phyloP scores from a whole-genome alignment of 2,888 invertebrate species.

The Augochlorella aurata region DNA sequence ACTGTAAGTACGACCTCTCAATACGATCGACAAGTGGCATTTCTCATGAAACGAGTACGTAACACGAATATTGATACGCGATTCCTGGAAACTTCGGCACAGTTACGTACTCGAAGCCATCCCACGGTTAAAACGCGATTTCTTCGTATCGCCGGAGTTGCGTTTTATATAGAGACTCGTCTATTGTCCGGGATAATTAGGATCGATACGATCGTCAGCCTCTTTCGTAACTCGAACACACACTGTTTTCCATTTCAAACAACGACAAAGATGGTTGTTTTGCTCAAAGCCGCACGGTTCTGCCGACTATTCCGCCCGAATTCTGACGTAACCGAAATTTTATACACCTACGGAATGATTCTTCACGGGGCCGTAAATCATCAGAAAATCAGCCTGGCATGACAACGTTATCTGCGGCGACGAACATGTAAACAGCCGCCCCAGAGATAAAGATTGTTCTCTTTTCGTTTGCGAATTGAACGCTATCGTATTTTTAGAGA shows the following conservation, averaged over 20 bases:
- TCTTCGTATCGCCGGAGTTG: constrained; percentile 16
- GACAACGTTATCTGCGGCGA: neutral
- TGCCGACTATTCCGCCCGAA: neutral
- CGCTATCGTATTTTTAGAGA: neutral
- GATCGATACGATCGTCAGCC: constrained; percentile 20
- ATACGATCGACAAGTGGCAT: neutral
- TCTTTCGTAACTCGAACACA: constrained; percentile 18
- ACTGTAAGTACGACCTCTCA: too few relatives aligned
- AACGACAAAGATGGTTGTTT: constrained; percentile 10
- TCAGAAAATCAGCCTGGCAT: neutral
- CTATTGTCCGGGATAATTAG: constrained; percentile 30
- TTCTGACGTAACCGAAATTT: constrained; percentile 1
- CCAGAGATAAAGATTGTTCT: neutral
- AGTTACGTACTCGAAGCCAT: constrained; percentile 6
- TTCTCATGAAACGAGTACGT: neutral
- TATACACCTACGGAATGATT: neutral
- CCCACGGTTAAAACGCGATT: constrained; percentile 23
- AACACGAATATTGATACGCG: constrained; percentile 23
- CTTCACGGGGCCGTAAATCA: neutral
- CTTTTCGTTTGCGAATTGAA: neutral
- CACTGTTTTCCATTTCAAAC: constrained; percentile 15
- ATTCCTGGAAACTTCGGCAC: constrained; percentile 28
- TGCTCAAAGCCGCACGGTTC: neutral
- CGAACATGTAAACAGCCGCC: neutral
- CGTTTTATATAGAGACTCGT: constrained; percentile 14